Conservation (phyloP, 2,888 invertebrate genomes). For the Altica lythri region DNA sequence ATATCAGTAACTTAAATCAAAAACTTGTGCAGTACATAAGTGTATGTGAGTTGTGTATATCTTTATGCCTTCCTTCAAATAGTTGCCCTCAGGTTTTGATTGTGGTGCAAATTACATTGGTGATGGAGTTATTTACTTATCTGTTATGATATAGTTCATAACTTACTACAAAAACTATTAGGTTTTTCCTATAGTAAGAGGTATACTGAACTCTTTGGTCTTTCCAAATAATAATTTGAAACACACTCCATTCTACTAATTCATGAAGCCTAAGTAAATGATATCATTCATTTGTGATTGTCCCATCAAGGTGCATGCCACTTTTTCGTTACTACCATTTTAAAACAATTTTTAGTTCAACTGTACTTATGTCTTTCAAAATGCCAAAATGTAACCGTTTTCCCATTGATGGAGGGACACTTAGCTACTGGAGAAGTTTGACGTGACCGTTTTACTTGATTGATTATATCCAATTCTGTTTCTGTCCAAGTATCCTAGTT, state of each 20-base stretch:
- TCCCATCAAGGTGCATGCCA: conserved; percentile 1
- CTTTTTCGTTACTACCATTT: conserved; percentile 20
- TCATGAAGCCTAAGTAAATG: not conserved
- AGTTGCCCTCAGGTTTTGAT: too few relatives aligned
- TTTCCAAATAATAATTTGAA: conserved; percentile 8
- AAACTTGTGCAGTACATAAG: too few relatives aligned
- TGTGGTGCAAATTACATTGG: too few relatives aligned
- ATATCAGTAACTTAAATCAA: too few relatives aligned
- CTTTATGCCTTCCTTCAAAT: too few relatives aligned
- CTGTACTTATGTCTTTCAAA: conserved; percentile 8
- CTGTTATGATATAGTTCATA: too few relatives aligned
- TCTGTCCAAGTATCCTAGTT: not conserved
- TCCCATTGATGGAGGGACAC: conserved; percentile 15
- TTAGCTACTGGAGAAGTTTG: conserved; percentile 20
- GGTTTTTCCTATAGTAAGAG: too few relatives aligned
- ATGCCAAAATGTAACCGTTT: conserved; percentile 16
- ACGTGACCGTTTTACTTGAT: conserved; percentile 6
- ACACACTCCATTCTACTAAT: conserved; percentile 8
- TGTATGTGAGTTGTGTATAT: too few relatives aligned
- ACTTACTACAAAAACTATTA: too few relatives aligned
- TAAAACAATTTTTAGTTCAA: conserved; percentile 20
- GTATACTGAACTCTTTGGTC: too few relatives aligned
- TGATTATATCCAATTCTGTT: not conserved
- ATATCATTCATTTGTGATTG: conserved; percentile 12
- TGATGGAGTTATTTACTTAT: too few relatives aligned